These are phyloP conservation scores for Leptarthrus brevirostris DNA, from an alignment of 2,888 invertebrate species.

Conservation along the genomic window DNA sequence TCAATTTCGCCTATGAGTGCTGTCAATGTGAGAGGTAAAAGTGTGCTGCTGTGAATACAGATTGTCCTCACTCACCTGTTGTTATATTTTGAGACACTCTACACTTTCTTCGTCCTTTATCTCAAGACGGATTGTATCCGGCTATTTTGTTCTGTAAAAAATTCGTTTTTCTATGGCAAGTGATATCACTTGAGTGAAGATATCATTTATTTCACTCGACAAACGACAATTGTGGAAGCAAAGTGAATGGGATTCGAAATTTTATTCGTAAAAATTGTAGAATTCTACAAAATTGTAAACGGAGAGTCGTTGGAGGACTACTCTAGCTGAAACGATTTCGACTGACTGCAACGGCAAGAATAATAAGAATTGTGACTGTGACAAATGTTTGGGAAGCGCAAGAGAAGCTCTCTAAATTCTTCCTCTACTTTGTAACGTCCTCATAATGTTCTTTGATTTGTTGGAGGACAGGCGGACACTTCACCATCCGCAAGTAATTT, in stretches of 20 bases:
- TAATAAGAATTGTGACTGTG: neutral
- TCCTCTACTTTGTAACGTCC: neutral
- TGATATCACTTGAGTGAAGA: neutral
- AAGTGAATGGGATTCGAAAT: neutral
- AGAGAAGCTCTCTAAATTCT: neutral
- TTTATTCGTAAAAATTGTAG: neutral
- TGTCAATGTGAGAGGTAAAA: too few relatives aligned
- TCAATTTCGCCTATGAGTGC: too few relatives aligned
- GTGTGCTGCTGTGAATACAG: too few relatives aligned
- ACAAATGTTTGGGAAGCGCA: neutral
- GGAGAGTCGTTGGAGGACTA: neutral
- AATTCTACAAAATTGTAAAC: neutral
- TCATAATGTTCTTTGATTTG: slow-evolving; percentile 7
- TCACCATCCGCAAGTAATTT: neutral
- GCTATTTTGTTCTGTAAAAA: too few relatives aligned
- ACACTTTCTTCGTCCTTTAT: too few relatives aligned
- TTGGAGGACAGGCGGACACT: neutral
- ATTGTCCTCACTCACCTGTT: too few relatives aligned
- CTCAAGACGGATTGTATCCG: too few relatives aligned
- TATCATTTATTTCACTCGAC: neutral
- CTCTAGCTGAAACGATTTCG: neutral
- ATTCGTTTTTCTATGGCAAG: neutral
- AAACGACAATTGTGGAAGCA: neutral
- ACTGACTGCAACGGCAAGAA: neutral
- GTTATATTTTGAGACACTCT: too few relatives aligned